Evolutionary conservation across 2,888 invertebrate genomes (phyloP).

Genomic region (Octonoba sinensis): DNA sequence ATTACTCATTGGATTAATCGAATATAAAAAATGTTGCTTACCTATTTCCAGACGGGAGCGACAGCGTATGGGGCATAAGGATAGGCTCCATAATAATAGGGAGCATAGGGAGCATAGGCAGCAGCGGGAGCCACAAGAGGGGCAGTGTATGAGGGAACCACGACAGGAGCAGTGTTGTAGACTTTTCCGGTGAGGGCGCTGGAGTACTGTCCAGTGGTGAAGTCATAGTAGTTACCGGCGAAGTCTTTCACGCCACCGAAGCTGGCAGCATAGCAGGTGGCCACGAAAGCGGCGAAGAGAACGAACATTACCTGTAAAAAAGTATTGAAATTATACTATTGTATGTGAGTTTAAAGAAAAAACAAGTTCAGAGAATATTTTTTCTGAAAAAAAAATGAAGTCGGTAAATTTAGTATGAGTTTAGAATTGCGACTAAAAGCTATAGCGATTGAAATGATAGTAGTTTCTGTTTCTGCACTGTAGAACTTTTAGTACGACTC

Average conservation of each 20-base stretch:
- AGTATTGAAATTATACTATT: background rate
- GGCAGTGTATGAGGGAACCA: conserved; percentile 5
- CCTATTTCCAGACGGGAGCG: conserved; percentile 4
- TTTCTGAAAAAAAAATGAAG: too few species aligned
- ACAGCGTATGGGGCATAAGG: background rate
- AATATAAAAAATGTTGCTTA: background rate
- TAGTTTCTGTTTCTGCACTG: too few species aligned
- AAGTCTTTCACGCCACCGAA: conserved; percentile 63
- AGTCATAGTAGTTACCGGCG: conserved; percentile 65
- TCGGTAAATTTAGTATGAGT: too few species aligned
- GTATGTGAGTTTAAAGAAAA: too few species aligned
- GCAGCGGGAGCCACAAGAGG: background rate
- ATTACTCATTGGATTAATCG: too few species aligned
- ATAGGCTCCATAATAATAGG: background rate
- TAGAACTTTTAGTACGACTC: too few species aligned
- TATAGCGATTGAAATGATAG: too few species aligned
- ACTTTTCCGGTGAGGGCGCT: conserved; percentile 65
- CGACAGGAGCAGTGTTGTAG: conserved; percentile 63
- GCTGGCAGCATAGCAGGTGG: conserved; percentile 49
- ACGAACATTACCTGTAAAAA: conserved; percentile 29
- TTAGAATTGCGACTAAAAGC: too few species aligned
- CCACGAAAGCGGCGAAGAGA: conserved; percentile 44
- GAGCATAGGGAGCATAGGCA: background rate
- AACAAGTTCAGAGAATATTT: too few species aligned
- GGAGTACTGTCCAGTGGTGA: conserved; percentile 65